Evolutionary conservation across 2,888 invertebrate genomes (phyloP), one percentile per base, ranked within the genome.

Genomic region (Drosophila paranaensis): DNA sequence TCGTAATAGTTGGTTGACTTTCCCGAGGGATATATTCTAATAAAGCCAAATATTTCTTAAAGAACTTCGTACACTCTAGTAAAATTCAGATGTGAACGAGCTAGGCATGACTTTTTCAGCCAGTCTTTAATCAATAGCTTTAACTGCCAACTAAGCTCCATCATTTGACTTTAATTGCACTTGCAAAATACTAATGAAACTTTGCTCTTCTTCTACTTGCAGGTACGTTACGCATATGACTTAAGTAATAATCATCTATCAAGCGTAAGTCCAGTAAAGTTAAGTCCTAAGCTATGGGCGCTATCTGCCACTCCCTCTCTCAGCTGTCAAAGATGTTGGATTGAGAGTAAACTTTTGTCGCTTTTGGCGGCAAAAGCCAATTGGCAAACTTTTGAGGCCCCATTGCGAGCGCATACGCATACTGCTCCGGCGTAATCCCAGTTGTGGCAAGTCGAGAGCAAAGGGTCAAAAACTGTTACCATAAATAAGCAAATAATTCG

Each of bases 401-500:
- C 50, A 54, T 30, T 43, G 56, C 55, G 56, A 51, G 42, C 71
- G 64, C 63, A 77, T 54, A 33, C 48, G 48, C 2, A 20, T 30
- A 57, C 60, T 60, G 30, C 39, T 20, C 16, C 16, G 33, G 50
- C 16, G 14, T 57, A 40, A 35, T 35, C 42, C 43, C n/a, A 27
- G 45, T 33, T 57, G 60, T 9, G 35, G 10, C 13, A 50, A 67
- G 50, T 40, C 20, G 11, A 27, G 20, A 6, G 30, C 57, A 74
- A 72, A 85, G 87, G 90, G 83, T 84, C 83, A 76, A 74, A 65
- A 67, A 61, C 58, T 60, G 77, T 55, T 51, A 48, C 63, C 74
- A 82, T 88, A 88, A 90, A 86, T 84, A 90, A 87, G 80, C 86
- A 90, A 84, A 86, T 90, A 90, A 86, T 90, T 77, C 74, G 73